phyloP scores from a whole-genome alignment of 2,888 invertebrate species.

The Pachycephus smyrnensis region DNA sequence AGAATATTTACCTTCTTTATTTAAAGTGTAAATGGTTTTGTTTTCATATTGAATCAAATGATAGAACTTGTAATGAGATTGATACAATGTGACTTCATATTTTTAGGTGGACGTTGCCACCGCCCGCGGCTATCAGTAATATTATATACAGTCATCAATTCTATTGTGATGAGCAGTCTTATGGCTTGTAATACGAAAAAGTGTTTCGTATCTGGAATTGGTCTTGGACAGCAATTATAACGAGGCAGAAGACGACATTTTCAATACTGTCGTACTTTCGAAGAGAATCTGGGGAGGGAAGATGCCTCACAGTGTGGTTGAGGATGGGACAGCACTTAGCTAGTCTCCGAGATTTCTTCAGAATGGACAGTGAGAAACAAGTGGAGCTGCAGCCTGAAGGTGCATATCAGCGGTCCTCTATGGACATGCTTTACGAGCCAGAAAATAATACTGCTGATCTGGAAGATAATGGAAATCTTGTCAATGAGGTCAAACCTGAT shows the following conservation, averaged over 20 bases:
- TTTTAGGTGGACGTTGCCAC: not conserved
- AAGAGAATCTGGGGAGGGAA: slow-evolving; percentile 39
- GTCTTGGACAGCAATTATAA: not conserved
- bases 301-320: slow-evolving; percentile 56
- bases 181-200: not conserved
- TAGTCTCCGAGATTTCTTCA: slow-evolving; percentile 64
- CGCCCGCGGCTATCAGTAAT: not conserved
- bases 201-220: not conserved
- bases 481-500: slow-evolving; percentile 51
- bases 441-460: slow-evolving; percentile 17
- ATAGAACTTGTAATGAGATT: not conserved
- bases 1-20: not conserved
- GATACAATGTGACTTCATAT: not conserved
- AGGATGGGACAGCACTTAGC: slow-evolving; percentile 67
- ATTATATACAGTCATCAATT: not conserved
- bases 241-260: not conserved
- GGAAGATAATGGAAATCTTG: slow-evolving; percentile 47
- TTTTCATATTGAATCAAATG: not conserved
- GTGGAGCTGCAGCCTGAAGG: not conserved
- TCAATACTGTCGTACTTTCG: not conserved
- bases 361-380: slow-evolving; percentile 57
- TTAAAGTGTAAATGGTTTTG: not conserved
- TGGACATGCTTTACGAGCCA: not conserved
- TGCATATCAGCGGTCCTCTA: not conserved
- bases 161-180: not conserved